phyloP scores from a whole-genome alignment of 64 coral and sea anemone species.

The Stichodactyla mertensii region DNA sequence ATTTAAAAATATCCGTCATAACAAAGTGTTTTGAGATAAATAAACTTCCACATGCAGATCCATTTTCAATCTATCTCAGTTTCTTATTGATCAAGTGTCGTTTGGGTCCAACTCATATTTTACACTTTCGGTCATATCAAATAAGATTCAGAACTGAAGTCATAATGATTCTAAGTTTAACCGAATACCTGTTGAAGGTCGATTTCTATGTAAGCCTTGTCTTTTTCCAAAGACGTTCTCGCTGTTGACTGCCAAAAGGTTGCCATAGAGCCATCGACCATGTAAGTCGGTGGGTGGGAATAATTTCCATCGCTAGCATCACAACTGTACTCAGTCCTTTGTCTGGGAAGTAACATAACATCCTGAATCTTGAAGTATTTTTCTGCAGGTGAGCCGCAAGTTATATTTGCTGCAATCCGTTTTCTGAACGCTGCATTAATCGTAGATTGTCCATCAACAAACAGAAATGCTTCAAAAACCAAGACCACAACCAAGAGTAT shows the following conservation, averaged over 20 bases:
- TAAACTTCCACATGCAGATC: no score
- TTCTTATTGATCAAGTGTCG: not conserved
- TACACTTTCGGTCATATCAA: not conserved
- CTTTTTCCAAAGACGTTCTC: not conserved
- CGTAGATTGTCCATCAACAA: not conserved
- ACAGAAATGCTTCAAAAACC: not conserved
- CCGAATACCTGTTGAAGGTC: slow-evolving; percentile 62
- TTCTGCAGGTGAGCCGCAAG: slow-evolving; percentile 78
- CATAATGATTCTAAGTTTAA: not conserved
- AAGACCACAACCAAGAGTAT: not conserved
- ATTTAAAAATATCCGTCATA: no score
- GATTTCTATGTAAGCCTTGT: slow-evolving; percentile 62
- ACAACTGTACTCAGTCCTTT: slow-evolving; percentile 25
- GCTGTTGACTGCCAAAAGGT: slow-evolving; percentile 72
- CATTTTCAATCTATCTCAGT: not conserved
- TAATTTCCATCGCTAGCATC: slow-evolving; percentile 55
- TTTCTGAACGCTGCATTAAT: slow-evolving; percentile 54
- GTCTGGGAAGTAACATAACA: slow-evolving; percentile 5
- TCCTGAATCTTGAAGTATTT: slow-evolving; percentile 76
- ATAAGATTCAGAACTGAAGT: not conserved
- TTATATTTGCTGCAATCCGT: slow-evolving; percentile 47
- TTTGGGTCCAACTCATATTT: not conserved
- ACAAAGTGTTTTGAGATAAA: no score
- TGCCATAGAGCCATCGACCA: slow-evolving; percentile 52
- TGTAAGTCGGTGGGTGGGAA: slow-evolving; percentile 41